Evolutionary conservation across 2,113 vertebrate genomes (phyloP), one percentile per base, ranked within the genome.

Genomic region (Alosa alosa): DNA sequence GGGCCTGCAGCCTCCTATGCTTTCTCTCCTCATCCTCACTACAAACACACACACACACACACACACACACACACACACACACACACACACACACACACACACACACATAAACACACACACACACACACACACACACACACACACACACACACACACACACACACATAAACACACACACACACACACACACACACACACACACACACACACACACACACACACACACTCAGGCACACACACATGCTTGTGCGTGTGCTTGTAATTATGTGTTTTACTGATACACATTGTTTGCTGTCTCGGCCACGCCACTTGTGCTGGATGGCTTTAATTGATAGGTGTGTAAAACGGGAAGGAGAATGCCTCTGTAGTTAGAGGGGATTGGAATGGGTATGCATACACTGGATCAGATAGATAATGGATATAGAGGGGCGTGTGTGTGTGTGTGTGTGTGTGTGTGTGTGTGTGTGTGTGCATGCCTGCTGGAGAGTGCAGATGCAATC

Each of bases 241-340:
- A 25, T 31, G 31, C 31, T 31, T 31, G 20, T 18, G 20, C 17
- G 20, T 7, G 3, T n/a, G 15, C 25, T 25, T 72, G 25, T 72
- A 36, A 72, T 72, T 72, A 72, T 36, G 64, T 72, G 64, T 36
- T 72, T 72, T 72, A 72, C 64, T 72, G 64, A 72, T 72, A 10
- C 8, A n/a, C 25, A 25, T 72, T 72, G 64, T 60, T 60, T 60
- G 57, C 57, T 60, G 57, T 22, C 20, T 11, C 10, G 64, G 52
- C 15, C 52, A 17, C 52, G 3, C 15, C 52, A 55, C 64, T 72
- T 25, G 64, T 72, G n/a, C 64, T 72, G 64, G n/a, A 31, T 72
- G 64, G 7, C 8, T 72, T 13, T 72, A 31, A 31, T 31, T 25
- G 64, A 36, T 72, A 72, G 64, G 10, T 13, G 64, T 72, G n/a